These are phyloP conservation scores for Furnarius figulus DNA, from an alignment of 2,113 vertebrate species.

Conservation along the genomic window DNA sequence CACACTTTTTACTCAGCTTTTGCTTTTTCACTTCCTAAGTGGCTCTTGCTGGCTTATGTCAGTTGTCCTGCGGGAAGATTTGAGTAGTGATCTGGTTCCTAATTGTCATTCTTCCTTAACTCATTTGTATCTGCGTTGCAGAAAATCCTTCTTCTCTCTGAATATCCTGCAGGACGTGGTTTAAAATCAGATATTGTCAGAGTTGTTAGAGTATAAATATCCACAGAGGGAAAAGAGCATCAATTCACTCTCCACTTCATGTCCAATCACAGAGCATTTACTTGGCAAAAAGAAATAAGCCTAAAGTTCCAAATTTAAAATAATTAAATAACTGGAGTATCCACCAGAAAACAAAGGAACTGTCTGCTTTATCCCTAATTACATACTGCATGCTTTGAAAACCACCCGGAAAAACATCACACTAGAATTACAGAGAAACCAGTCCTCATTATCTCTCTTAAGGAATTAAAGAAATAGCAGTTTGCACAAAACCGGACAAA, in stretches of 20 bases:
- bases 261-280: neutral
- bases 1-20: neutral
- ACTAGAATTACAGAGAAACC: conserved; percentile 53
- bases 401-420: conserved; percentile 61
- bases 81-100: neutral
- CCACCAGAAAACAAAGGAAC: conserved; percentile 21
- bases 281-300: neutral
- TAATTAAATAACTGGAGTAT: neutral
- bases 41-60: neutral
- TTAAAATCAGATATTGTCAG: neutral
- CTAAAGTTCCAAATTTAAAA: neutral
- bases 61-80: neutral
- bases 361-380: conserved; percentile 65
- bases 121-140: neutral
- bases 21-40: neutral
- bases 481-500: conserved; percentile 29
- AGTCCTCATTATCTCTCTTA: conserved; percentile 64
- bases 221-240: neutral
- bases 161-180: neutral
- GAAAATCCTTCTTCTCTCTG: neutral
- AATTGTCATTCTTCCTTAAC: neutral
- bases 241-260: neutral
- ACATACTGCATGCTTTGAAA: conserved; percentile 55
- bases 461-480: conserved; percentile 69
- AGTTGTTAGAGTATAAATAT: neutral